Base-by-base conservation (phyloP, 1,140 invertebrate genomes). In the Hydropsyche tenuis region DNA sequence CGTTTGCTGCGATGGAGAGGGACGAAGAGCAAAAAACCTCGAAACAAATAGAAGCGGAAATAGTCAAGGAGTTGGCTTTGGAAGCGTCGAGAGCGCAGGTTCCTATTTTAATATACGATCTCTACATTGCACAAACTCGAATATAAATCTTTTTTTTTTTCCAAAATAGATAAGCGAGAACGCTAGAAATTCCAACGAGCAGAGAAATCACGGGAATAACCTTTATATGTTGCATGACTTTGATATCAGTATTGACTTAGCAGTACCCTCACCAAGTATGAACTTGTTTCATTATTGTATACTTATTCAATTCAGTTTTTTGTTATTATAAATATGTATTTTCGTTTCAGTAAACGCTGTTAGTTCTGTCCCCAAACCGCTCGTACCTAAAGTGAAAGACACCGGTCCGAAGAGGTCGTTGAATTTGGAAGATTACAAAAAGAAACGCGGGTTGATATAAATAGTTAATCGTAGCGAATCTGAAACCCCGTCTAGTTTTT, bases 371-470 rank as follows among this genome's bases (percentile, higher is more conserved):
- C 91, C 93, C 27, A 94, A 94, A 81, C 89, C 92, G 66, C 73
- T 82, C 53, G 85, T 89, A 4, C 88, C 86, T 9, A 89, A 89
- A 79, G 88, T 91, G 46, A 92, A 92, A 81, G 93, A 95, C 78
- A 89, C 90, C 0, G 93, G 93, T 1, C 95, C 96, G 3, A 90
- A 91, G 75, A 83, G 96, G 74, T 96, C 95, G 0, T 84, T 98
- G n/a, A 98, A 98, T 82, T 85, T 98, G 64, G 95, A 97, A 83
- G 96, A 97, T 81, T 98, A 98, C 83, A 98, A 98, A 86, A 97
- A 97, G 85, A 94, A 96, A 81, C 89, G 96, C 75, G 96, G 96
- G 66, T 90, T 98, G 62, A 98, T 98, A 83, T 96, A 77, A 45
- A 37, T 4, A 9, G 3, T 37, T 37, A 3, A 37, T 37, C 9